Evolutionary conservation across 2,888 invertebrate genomes (phyloP), one percentile per base, ranked within the genome.

Genomic region (Plagiodera versicolora): DNA sequence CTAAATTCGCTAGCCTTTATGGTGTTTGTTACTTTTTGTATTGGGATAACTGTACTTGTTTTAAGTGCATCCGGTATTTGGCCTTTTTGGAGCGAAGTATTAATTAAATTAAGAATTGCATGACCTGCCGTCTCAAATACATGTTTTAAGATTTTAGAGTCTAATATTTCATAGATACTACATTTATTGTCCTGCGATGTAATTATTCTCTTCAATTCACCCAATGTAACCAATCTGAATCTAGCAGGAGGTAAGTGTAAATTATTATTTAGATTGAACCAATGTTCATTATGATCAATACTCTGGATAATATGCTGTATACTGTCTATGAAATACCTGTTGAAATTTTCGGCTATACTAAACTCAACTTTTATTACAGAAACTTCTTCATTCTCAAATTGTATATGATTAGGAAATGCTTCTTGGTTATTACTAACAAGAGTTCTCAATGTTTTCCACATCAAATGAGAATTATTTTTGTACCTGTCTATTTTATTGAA

Each of bases 251-350:
- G 32, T 32, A 32, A 32, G 10, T 32, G 44, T 44, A 44, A 44
- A 16, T 44, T 44, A 8, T 44, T 44, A 44, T 44, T 44, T 44
- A 44, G 14, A 44, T 8, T 44, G 16, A 11, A 44, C 6, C 44
- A 44, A 44, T n/a, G 44, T 44, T 44, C 44, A 44, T 16, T 44
- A 44, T 44, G 44, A 44, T 44, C 44, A 44, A 44, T 44, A 44
- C 44, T 44, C 44, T 32, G 32, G 32, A 32, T 32, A 32, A 32
- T 32, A 32, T 32, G 32, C 10, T 32, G 32, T 32, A 32, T 32
- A 32, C 32, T 32, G 32, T 32, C 32, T 32, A 32, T 32, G 32
- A 32, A 32, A n/a, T n/a, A n/a, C n/a, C n/a, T n/a, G n/a, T n/a
- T n/a, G n/a, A n/a, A n/a, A n/a, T n/a, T n/a, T n/a, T n/a, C n/a